Base-by-base conservation (phyloP, 2,888 invertebrate species). In the Balanococcus diminutus region DNA sequence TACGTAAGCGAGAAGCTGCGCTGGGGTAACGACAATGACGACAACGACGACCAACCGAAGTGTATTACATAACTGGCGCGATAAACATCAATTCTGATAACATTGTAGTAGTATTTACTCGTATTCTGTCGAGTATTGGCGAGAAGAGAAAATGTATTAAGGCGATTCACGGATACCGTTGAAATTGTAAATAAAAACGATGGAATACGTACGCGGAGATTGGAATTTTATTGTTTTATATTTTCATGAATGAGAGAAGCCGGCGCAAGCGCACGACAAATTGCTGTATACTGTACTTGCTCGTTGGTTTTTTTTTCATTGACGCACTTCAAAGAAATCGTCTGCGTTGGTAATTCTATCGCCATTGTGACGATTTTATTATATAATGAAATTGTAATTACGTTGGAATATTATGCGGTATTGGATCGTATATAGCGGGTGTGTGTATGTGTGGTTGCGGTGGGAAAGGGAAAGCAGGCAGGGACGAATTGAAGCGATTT, bases 141-240 rank as follows among this genome's bases (percentile, higher is more conserved):
- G 56, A 19, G 22, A 56, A 56, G 8, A 22, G 22, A 56, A 56
- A 56, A 22, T 56, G 3, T n/a, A n/a, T n/a, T n/a, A 67, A 67
- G 67, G 28, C 25, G 28, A 67, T 67, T 67, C 67, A 1, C 28
- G 28, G 67, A 67, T 67, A 67, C 67, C 67, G 67, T 25, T 67
- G 28, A 67, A 67, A 67, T 67, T 67, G 67, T 67, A 28, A 28
- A 28, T 28, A 67, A 67, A 67, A 67, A 67, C 67, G 67, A 67
- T 28, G 28, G 22, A 56, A 56, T 22, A 56, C n/a, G 28, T 67
- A 67, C 67, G 67, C 14, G 2, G 28, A 28, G 67, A 67, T 67
- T 67, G 67, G 67, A 67, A 67, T 67, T 67, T 67, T 67, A 67
- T 67, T 67, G 67, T 67, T 67, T 67, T 67, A 67, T 67, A 67